Percentiles rank a stretch among this genome's conserved stretches.
phyloP scores from a whole-genome alignment of 2,797 vertebrate genomes.

The Halcyon chelicuti region DNA sequence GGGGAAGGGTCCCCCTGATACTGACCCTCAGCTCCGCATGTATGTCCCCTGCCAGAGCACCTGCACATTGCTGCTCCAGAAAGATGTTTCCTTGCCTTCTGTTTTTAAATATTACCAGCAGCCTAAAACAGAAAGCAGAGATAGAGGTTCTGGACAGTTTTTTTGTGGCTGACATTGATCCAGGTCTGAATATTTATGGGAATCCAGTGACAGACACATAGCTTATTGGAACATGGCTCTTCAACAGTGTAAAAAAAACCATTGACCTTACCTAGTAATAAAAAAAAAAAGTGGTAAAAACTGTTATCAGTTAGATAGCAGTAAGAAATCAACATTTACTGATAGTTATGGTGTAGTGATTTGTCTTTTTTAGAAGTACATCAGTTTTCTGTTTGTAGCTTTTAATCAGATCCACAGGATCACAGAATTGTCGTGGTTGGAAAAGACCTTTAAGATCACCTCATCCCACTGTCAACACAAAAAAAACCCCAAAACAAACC shows the following conservation, averaged over 20 bases:
- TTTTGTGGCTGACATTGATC: background rate
- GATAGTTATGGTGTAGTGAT: background rate
- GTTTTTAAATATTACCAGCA: background rate
- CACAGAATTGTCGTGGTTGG: too few species aligned
- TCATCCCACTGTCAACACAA: too few species aligned
- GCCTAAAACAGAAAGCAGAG: background rate
- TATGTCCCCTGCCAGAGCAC: background rate
- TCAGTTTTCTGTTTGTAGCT: background rate
- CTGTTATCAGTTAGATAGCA: background rate
- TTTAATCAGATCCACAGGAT: background rate
- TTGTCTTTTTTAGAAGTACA: background rate
- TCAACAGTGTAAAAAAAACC: background rate
- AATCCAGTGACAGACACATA: background rate
- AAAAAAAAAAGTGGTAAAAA: background rate
- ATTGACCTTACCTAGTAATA: background rate
- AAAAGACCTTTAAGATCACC: too few species aligned
- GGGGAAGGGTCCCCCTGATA: background rate
- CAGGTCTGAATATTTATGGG: background rate
- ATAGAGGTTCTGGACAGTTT: background rate
- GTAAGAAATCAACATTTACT: background rate
- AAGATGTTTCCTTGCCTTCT: background rate
- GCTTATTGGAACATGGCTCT: background rate
- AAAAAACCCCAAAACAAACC: too few species aligned
- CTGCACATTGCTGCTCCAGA: background rate
- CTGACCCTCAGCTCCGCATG: accelerated